Percentiles rank a stretch among this genome's conserved stretches.
phyloP scores from a whole-genome alignment of 2,888 invertebrate species.

The Callimorpha dominula region DNA sequence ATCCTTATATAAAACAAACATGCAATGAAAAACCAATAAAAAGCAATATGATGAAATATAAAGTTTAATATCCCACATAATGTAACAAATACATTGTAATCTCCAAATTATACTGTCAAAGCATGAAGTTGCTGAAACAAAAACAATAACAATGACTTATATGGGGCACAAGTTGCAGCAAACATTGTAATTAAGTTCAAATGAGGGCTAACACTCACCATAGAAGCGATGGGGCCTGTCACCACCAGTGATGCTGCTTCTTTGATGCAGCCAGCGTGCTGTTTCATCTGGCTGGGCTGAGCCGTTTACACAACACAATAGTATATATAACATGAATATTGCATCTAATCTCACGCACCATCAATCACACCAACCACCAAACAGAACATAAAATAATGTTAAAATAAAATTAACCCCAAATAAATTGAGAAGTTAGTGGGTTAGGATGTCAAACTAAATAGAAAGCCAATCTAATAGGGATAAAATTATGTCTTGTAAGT shows the following conservation, averaged over 20 bases:
- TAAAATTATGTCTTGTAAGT: conserved; percentile 5
- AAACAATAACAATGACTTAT: conserved; percentile 61
- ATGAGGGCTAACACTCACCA: conserved; percentile 72
- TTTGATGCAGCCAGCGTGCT: conserved; percentile 82
- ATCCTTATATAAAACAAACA: conserved; percentile 38
- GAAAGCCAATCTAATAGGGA: conserved; percentile 37
- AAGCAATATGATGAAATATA: conserved; percentile 50
- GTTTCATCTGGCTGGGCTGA: conserved; percentile 86
- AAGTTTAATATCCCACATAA: conserved; percentile 49
- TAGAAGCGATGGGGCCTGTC: conserved; percentile 84
- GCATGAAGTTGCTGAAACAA: conserved; percentile 77
- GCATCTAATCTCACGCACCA: conserved; percentile 83
- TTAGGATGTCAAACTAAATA: conserved; percentile 32
- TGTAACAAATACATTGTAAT: conserved; percentile 46
- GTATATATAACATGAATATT: conserved; percentile 87
- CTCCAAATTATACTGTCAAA: conserved; percentile 62
- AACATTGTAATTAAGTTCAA: conserved; percentile 37
- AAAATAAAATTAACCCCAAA: conserved; percentile 61
- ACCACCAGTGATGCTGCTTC: conserved; percentile 68
- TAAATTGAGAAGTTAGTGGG: conserved; percentile 53
- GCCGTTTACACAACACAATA: conserved; percentile 85
- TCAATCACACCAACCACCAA: conserved; percentile 83
- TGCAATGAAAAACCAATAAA: conserved; percentile 50
- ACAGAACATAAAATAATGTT: conserved; percentile 81
- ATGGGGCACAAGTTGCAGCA: conserved; percentile 47